A percentile compares a stretch with the other conserved stretches of the same genome.
Evolutionary conservation across 2,113 vertebrate genomes (phyloP).

Genomic region (Podilymbus podiceps): DNA sequence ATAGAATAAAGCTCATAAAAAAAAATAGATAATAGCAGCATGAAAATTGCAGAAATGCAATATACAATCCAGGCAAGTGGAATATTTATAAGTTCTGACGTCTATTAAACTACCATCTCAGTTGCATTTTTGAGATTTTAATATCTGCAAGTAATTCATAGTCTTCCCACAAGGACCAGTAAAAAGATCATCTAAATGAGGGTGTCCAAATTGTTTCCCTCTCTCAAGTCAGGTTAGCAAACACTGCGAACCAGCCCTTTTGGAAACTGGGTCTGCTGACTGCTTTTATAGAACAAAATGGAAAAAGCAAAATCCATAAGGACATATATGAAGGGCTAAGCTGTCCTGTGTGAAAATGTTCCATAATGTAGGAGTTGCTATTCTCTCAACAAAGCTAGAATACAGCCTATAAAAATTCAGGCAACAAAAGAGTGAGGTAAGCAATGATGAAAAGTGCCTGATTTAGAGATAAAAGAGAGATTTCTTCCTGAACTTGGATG

Average conservation of each 20-base stretch:
- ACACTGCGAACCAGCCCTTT: background rate
- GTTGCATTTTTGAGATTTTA: slow-evolving; percentile 34
- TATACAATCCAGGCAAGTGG: slow-evolving; percentile 25
- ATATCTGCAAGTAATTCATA: slow-evolving; percentile 55
- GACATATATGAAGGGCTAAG: background rate
- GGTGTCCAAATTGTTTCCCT: background rate
- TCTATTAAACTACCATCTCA: slow-evolving; percentile 26
- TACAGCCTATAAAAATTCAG: background rate
- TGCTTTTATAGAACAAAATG: background rate
- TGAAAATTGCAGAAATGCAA: slow-evolving; percentile 43
- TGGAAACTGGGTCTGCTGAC: background rate
- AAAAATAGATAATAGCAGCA: slow-evolving; percentile 32
- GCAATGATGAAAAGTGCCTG: background rate
- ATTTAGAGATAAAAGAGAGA: background rate
- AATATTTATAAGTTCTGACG: slow-evolving; percentile 58
- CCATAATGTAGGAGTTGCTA: background rate
- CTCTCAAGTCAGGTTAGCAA: background rate
- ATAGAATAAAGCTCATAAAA: slow-evolving; percentile 43
- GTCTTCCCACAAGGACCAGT: slow-evolving; percentile 23
- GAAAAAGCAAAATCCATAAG: background rate
- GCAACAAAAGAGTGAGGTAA: background rate
- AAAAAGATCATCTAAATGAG: slow-evolving; percentile 36
- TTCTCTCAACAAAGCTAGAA: background rate
- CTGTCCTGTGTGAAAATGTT: background rate
- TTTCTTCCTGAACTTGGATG: background rate